Conservation (phyloP, 64 coral and sea anemone species). For the Pocillopora damicornis region DNA sequence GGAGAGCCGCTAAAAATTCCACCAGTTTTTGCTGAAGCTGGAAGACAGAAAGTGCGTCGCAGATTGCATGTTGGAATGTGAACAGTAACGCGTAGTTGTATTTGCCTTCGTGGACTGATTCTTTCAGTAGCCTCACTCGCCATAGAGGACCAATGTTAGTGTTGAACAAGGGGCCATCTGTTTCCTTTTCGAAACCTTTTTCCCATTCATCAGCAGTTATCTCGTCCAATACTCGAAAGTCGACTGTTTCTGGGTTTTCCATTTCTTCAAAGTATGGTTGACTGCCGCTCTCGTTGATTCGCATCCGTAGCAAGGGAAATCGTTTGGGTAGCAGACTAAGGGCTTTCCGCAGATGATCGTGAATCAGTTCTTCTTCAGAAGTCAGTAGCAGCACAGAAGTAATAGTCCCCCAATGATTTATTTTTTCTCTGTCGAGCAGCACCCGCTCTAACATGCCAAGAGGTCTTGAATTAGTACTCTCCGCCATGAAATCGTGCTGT, state of each 20-base stretch:
- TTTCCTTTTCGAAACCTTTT: conserved; percentile 53
- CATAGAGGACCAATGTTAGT: conserved; percentile 42
- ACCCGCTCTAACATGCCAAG: not conserved
- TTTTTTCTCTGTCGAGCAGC: conserved; percentile 21
- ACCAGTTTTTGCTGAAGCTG: conserved; percentile 19
- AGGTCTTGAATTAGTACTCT: not conserved
- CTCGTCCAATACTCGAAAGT: conserved; percentile 29
- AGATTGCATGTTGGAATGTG: conserved; percentile 47
- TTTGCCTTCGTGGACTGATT: conserved; percentile 26
- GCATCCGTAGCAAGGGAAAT: conserved; percentile 41
- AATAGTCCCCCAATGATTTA: conserved; percentile 34
- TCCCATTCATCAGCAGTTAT: conserved; percentile 55
- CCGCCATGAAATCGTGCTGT: not conserved
- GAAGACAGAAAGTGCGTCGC: conserved; percentile 46
- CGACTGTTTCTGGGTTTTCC: conserved; percentile 31
- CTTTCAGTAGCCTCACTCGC: conserved; percentile 46
- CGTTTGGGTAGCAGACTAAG: conserved; percentile 38
- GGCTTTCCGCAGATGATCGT: conserved; percentile 33
- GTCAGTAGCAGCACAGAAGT: conserved; percentile 59
- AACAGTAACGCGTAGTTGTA: conserved; percentile 30
- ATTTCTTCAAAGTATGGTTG: conserved; percentile 36
- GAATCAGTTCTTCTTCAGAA: conserved; percentile 36
- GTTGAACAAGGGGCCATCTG: conserved; percentile 25
- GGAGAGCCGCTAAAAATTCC: conserved; percentile 21
- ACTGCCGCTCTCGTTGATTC: conserved; percentile 4